A percentile compares a stretch with the other conserved stretches of the same genome.
Conservation (phyloP, 2,113 vertebrate species). For the Malurus alboscapulatus region DNA sequence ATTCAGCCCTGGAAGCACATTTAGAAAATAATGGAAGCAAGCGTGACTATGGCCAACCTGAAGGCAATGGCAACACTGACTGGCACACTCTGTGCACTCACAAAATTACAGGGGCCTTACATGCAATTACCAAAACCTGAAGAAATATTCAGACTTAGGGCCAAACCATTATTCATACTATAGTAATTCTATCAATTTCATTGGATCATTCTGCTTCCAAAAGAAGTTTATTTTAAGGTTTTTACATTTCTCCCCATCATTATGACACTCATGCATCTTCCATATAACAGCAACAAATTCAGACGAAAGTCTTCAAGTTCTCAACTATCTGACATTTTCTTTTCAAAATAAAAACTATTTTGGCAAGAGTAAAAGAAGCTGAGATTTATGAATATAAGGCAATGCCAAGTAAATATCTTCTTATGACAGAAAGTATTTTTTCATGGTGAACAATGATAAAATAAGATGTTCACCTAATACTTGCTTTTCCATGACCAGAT, state of each 20-base stretch:
- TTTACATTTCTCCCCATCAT: not conserved
- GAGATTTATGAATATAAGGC: not conserved
- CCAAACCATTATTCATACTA: constrained; percentile 22
- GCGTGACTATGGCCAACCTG: not conserved
- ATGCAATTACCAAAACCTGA: not conserved
- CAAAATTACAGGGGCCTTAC: not conserved
- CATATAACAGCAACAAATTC: not conserved
- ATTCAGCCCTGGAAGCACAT: not conserved
- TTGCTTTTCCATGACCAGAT: not conserved
- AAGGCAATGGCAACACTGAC: not conserved
- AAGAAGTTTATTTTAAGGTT: constrained; percentile 6
- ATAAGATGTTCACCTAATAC: not conserved
- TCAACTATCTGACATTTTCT: not conserved
- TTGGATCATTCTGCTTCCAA: not conserved
- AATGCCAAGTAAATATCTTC: not conserved
- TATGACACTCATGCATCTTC: not conserved
- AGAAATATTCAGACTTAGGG: not conserved
- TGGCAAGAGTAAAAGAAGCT: not conserved
- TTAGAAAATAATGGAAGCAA: not conserved
- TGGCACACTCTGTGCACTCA: accelerated
- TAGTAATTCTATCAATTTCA: not conserved
- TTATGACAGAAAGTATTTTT: not conserved
- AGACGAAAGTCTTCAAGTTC: not conserved
- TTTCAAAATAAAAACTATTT: constrained; percentile 14
- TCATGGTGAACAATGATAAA: not conserved